Conservation (phyloP, 2,888 invertebrate genomes). For the Pristionchus entomophagus region DNA sequence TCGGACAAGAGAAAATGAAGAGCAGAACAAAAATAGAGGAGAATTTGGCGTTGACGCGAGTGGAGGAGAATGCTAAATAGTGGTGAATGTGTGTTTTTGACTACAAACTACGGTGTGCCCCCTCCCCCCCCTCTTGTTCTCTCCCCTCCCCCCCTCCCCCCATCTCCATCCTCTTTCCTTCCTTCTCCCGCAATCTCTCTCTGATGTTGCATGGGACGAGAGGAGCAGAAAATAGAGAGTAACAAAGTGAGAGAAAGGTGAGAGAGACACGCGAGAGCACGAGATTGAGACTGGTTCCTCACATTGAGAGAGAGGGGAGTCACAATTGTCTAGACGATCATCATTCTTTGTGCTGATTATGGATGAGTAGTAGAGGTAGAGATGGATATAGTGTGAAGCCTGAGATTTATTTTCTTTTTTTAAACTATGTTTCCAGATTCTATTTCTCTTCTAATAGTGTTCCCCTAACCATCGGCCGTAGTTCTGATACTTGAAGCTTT, state of each 20-base stretch:
- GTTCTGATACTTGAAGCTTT: no score
- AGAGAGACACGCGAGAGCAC: neutral
- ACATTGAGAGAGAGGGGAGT: neutral
- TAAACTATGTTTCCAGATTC: no score
- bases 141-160: conserved; percentile 50
- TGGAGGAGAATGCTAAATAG: conserved; percentile 5
- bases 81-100: conserved; percentile 56
- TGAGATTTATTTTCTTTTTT: no score
- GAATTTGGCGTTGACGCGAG: neutral
- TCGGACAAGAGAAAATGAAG: no score
- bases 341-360: no score
- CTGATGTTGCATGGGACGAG: neutral
- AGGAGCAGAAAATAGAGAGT: neutral
- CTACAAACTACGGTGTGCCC: conserved; percentile 46
- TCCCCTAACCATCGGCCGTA: no score
- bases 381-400: no score
- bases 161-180: no score
- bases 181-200: neutral
- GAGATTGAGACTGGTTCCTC: neutral
- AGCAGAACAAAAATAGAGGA: no score
- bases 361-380: no score
- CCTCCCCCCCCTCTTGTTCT: neutral
- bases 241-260: conserved; percentile 1
- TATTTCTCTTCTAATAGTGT: no score
- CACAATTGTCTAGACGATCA: no score